Evolutionary conservation across 2,888 invertebrate species (phyloP).

Genomic region (Aproaerema taeniolella): DNA sequence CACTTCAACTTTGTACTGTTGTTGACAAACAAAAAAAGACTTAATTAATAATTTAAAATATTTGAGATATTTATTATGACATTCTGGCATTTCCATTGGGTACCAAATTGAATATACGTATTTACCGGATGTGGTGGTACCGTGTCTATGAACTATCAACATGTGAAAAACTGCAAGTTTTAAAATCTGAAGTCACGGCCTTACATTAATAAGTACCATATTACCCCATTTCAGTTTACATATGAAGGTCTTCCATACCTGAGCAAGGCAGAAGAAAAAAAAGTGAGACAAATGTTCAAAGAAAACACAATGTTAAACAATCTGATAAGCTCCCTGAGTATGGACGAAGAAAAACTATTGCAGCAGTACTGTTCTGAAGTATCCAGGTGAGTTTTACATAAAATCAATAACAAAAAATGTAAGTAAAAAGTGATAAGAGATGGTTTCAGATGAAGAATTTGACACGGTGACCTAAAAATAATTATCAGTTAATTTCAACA

Average conservation of each 20-base stretch:
- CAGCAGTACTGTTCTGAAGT: slow-evolving; percentile 55
- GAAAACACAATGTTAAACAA: slow-evolving; percentile 38
- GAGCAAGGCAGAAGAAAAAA: slow-evolving; percentile 71
- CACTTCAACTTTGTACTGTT: too few relatives aligned
- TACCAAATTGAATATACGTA: background rate
- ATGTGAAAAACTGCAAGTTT: too few relatives aligned
- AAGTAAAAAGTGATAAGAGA: too few relatives aligned
- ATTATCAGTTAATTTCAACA: too few relatives aligned
- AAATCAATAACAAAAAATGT: background rate
- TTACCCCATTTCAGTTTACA: slow-evolving; percentile 76
- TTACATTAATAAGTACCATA: too few relatives aligned
- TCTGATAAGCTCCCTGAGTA: slow-evolving; percentile 34
- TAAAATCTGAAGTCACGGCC: too few relatives aligned
- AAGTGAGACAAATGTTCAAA: slow-evolving; percentile 45
- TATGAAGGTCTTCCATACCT: slow-evolving; percentile 83
- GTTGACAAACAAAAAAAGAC: background rate
- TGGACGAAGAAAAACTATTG: slow-evolving; percentile 47
- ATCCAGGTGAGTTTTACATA: slow-evolving; percentile 42
- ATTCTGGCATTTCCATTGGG: background rate
- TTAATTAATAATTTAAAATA: background rate
- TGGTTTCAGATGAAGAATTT: too few relatives aligned
- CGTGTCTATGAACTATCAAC: too few relatives aligned
- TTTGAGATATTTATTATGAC: background rate
- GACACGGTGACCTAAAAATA: too few relatives aligned
- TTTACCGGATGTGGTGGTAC: too few relatives aligned